These are phyloP conservation scores for Sycobia sp. DNA, from an alignment of 1,140 invertebrate species.

Conservation along the genomic window DNA sequence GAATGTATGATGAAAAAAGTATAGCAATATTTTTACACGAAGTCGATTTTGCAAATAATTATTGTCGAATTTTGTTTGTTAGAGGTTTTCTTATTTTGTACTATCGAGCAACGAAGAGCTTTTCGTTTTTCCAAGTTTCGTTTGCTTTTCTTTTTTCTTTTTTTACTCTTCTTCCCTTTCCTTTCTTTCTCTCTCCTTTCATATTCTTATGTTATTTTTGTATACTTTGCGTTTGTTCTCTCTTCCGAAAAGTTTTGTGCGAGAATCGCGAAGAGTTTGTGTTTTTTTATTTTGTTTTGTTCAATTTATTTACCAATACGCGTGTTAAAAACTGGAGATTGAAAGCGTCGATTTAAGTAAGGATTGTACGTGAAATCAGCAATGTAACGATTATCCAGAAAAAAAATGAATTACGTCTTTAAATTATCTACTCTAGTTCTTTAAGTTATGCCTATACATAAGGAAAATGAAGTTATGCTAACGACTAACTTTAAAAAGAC, in stretches of 20 bases:
- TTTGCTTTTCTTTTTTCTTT: conserved; percentile 38
- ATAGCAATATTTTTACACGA: conserved; percentile 56
- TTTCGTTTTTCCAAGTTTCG: conserved; percentile 35
- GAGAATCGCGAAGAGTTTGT: conserved; percentile 30
- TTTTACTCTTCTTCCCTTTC: conserved; percentile 38
- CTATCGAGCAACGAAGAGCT: conserved; percentile 32
- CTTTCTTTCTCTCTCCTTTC: conserved; percentile 35
- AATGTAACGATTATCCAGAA: conserved; percentile 39
- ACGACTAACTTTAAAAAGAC: conserved; percentile 58
- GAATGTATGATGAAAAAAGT: conserved; percentile 34
- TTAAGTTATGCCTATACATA: conserved; percentile 55
- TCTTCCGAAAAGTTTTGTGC: conserved; percentile 33
- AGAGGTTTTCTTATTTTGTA: conserved; percentile 28
- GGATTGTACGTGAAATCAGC: conserved; percentile 35
- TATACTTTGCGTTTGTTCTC: conserved; percentile 37
- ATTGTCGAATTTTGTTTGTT: conserved; percentile 37
- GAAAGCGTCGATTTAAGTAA: conserved; percentile 21
- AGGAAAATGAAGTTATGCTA: conserved; percentile 54
- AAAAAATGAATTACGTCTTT: conserved; percentile 49
- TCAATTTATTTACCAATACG: conserved; percentile 34
- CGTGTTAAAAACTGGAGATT: conserved; percentile 27
- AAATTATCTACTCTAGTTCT: conserved; percentile 53
- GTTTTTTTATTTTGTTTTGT: conserved; percentile 37
- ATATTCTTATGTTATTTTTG: conserved; percentile 27
- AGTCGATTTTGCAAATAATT: conserved; percentile 45